A percentile compares a stretch with the other conserved stretches of the same genome.
phyloP scores from a whole-genome alignment of 2,113 vertebrate species.

The Solea solea region DNA sequence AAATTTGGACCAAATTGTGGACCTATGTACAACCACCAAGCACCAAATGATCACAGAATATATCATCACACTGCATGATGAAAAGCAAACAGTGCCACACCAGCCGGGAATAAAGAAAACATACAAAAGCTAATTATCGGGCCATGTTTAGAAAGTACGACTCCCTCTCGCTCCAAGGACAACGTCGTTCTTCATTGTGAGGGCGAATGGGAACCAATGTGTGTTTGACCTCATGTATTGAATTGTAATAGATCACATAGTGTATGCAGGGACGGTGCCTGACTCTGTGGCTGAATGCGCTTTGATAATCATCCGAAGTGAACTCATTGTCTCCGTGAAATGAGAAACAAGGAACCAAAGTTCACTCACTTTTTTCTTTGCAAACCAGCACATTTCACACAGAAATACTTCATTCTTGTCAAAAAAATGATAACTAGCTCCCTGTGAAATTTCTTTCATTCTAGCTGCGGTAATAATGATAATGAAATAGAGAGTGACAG shows the following conservation, averaged over 20 bases:
- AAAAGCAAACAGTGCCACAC: constrained; percentile 19
- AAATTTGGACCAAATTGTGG: constrained; percentile 20
- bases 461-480: constrained; percentile 37
- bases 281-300: constrained; percentile 53
- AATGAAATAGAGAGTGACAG: constrained; percentile 49
- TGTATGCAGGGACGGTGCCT: constrained; percentile 29
- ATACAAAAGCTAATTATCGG: constrained; percentile 14
- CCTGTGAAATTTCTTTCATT: constrained; percentile 11
- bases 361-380: constrained; percentile 29
- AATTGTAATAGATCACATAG: constrained; percentile 56
- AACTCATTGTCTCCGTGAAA: constrained; percentile 56
- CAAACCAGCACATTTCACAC: constrained; percentile 17
- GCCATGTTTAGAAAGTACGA: constrained; percentile 6
- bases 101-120: constrained; percentile 18
- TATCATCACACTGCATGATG: constrained; percentile 25
- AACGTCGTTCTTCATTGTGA: constrained; percentile 26
- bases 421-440: constrained; percentile 30
- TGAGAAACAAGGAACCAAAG: constrained; percentile 44
- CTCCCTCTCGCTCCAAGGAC: constrained; percentile 20
- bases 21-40: constrained; percentile 7
- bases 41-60: constrained; percentile 22
- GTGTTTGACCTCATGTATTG: constrained; percentile 48
- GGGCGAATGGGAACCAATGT: constrained; percentile 19
- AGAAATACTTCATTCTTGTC: not conserved
- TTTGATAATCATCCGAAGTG: constrained; percentile 64